These are phyloP conservation scores for Epinotia nisella DNA, from an alignment of 2,888 invertebrate genomes.

Conservation along the genomic window DNA sequence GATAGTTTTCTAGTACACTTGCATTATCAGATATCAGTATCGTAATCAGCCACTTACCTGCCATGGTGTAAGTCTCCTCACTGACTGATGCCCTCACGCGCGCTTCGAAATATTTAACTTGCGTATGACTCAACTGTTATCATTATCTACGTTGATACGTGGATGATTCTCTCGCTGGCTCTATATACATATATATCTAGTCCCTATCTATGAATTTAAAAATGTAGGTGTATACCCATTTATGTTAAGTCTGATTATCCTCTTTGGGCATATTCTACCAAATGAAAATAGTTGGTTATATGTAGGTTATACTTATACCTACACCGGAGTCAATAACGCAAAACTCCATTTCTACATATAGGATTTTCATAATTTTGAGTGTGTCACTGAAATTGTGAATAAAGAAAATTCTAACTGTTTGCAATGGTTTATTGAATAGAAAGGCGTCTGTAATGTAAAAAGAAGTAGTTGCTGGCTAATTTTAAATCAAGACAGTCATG, in stretches of 20 bases:
- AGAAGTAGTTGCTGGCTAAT: no score
- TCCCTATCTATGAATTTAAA: neutral
- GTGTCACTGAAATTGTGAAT: neutral
- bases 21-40: conserved; percentile 54
- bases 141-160: conserved; percentile 23
- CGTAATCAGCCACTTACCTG: conserved; percentile 58
- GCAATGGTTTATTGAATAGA: no score
- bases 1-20: conserved; percentile 46
- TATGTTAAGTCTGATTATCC: neutral
- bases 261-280: no score
- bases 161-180: conserved; percentile 23
- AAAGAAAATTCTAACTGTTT: neutral
- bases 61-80: conserved; percentile 55
- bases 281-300: no score
- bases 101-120: conserved; percentile 51
- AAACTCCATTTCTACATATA: neutral
- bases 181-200: neutral
- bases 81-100: conserved; percentile 50
- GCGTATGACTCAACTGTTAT: conserved; percentile 38
- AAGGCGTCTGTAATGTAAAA: no score
- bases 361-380: no score
- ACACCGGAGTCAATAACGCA: neutral
- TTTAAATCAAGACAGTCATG: no score
- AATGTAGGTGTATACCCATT: neutral
- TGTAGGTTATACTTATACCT: no score